phyloP scores from a whole-genome alignment of 2,797 vertebrate genomes.

The Dendrocincla tyrannina region DNA sequence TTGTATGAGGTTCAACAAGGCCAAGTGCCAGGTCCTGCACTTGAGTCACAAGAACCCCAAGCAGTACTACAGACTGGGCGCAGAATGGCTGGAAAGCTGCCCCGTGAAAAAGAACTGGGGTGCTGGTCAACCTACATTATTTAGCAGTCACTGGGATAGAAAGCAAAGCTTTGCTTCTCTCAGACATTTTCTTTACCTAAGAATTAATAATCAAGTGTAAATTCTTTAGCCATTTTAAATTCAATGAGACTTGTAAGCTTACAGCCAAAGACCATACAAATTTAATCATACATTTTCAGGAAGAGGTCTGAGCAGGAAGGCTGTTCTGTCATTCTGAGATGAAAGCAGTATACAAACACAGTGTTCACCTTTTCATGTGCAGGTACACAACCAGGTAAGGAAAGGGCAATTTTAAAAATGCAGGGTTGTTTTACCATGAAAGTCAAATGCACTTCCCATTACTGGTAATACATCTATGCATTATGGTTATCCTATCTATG shows the following conservation, averaged over 20 bases:
- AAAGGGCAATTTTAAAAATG: not conserved
- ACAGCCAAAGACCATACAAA: not conserved
- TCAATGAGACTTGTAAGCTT: not conserved
- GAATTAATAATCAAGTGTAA: not conserved
- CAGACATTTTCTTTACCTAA: not conserved
- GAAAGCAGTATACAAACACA: not conserved
- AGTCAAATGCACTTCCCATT: not conserved
- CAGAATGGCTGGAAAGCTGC: not conserved
- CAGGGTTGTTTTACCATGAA: not conserved
- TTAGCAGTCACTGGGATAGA: not conserved
- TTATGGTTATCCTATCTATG: not conserved
- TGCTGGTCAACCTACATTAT: not conserved
- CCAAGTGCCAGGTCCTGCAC: not conserved
- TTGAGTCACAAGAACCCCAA: not conserved
- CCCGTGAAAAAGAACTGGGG: fast-evolving
- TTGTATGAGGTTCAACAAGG: not conserved
- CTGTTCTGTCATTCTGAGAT: not conserved
- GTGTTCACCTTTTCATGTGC: not conserved
- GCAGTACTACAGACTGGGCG: not conserved
- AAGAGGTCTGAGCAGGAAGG: not conserved
- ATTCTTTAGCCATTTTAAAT: not conserved
- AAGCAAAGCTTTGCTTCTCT: not conserved
- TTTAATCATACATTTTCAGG: not conserved
- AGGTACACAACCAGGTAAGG: not conserved
- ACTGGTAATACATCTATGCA: not conserved